Percentiles rank a stretch among this genome's conserved stretches.
Conservation (phyloP, 2,113 vertebrate species). For the Solea solea region DNA sequence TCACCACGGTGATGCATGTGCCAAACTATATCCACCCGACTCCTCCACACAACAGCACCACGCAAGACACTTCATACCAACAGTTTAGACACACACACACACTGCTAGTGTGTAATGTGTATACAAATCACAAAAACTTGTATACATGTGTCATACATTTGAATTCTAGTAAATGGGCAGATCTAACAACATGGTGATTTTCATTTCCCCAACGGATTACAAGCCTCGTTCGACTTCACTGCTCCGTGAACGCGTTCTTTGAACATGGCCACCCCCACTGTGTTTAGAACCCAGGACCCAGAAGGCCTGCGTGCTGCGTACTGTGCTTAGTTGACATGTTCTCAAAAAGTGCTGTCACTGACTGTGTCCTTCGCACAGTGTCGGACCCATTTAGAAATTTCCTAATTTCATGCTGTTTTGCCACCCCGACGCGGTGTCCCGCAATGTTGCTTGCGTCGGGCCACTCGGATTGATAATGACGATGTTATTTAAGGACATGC, state of each 20-base stretch:
- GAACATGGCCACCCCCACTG: constrained; percentile 41
- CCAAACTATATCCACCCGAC: constrained; percentile 71
- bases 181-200: constrained; percentile 41
- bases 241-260: constrained; percentile 20
- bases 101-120: constrained; percentile 14
- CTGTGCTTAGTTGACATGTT: constrained; percentile 49
- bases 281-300: constrained; percentile 58
- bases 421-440: constrained; percentile 13
- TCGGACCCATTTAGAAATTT: constrained; percentile 28
- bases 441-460: constrained; percentile 4
- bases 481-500: constrained; percentile 32
- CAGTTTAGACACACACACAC: constrained; percentile 32
- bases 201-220: neutral
- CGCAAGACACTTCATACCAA: constrained; percentile 47
- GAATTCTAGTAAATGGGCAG: constrained; percentile 30
- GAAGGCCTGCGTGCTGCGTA: constrained; percentile 51
- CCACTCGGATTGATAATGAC: constrained; percentile 41
- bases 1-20: constrained; percentile 77
- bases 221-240: constrained; percentile 24
- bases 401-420: constrained; percentile 31
- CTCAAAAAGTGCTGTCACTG: constrained; percentile 46
- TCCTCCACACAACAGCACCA: constrained; percentile 70
- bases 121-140: constrained; percentile 36
- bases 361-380: constrained; percentile 36
- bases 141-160: constrained; percentile 42